phyloP scores from a whole-genome alignment of 2,113 vertebrate species.

The Benitochromis conjunctus region DNA sequence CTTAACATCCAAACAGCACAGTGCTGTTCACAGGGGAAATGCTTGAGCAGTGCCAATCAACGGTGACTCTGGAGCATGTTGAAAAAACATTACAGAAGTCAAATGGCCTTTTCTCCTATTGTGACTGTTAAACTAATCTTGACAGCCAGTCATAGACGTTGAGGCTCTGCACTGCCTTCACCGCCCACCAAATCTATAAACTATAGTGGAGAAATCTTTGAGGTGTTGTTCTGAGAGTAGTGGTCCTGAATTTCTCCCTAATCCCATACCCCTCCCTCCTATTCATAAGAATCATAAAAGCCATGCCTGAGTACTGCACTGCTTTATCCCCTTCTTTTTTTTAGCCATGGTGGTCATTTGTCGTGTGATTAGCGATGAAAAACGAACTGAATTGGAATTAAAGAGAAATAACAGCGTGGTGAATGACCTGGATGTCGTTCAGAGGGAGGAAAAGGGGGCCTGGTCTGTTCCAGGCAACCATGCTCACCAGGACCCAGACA shows the following conservation, averaged over 20 bases:
- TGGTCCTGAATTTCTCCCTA: constrained; percentile 56
- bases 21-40: constrained; percentile 15
- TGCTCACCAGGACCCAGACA: constrained; percentile 91
- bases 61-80: constrained; percentile 48
- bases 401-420: constrained; percentile 64
- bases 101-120: constrained; percentile 69
- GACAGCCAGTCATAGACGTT: constrained; percentile 64
- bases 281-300: constrained; percentile 64
- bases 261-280: constrained; percentile 34
- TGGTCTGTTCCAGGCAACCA: constrained; percentile 47
- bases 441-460: constrained; percentile 32
- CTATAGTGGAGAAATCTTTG: constrained; percentile 59
- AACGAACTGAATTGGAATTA: constrained; percentile 62
- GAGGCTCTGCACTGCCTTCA: constrained; percentile 29
- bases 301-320: constrained; percentile 51
- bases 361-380: constrained; percentile 69
- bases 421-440: constrained; percentile 71
- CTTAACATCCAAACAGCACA: constrained; percentile 28
- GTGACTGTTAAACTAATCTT: constrained; percentile 68
- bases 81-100: constrained; percentile 68
- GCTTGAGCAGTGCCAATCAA: constrained; percentile 44
- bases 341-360: constrained; percentile 60
- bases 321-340: constrained; percentile 39
- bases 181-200: constrained; percentile 57
- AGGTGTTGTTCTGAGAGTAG: constrained; percentile 54